Percentiles rank a stretch among this genome's conserved stretches.
phyloP scores from a whole-genome alignment of 2,888 invertebrate species.

The Lutraria lutraria region DNA sequence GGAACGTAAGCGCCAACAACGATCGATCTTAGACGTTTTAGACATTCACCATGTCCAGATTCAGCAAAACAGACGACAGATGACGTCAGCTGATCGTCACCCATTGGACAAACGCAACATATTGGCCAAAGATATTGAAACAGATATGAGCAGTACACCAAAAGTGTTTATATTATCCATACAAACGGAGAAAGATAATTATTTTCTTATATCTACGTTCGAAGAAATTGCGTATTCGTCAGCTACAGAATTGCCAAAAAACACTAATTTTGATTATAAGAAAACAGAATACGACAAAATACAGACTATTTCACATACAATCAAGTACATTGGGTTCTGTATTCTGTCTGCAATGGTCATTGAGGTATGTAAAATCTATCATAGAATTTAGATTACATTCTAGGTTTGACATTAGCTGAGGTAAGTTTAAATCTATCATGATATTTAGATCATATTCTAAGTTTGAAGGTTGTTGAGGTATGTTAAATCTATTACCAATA shows the following conservation, averaged over 20 bases:
- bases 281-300: constrained; percentile 71
- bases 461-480: too few relatives aligned
- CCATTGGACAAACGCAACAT: not conserved
- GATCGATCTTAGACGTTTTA: not conserved
- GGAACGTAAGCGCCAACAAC: not conserved
- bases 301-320: constrained; percentile 71
- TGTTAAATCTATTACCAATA: too few relatives aligned
- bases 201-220: constrained; percentile 40
- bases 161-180: constrained; percentile 58
- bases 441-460: too few relatives aligned
- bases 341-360: constrained; percentile 76
- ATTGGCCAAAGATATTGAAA: not conserved
- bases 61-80: not conserved
- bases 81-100: not conserved
- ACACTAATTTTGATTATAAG: constrained; percentile 17
- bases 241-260: not conserved
- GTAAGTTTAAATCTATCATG: too few relatives aligned
- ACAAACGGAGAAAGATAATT: constrained; percentile 65
- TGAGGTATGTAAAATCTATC: constrained; percentile 69
- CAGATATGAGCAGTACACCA: not conserved
- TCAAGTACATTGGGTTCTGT: constrained; percentile 75
- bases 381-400: too few relatives aligned
- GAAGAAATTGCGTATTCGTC: constrained; percentile 16
- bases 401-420: too few relatives aligned
- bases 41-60: not conserved